Evolutionary conservation across 2,113 vertebrate species (phyloP), one percentile per base, ranked within the genome.

Genomic region (Colossoma macropomum): DNA sequence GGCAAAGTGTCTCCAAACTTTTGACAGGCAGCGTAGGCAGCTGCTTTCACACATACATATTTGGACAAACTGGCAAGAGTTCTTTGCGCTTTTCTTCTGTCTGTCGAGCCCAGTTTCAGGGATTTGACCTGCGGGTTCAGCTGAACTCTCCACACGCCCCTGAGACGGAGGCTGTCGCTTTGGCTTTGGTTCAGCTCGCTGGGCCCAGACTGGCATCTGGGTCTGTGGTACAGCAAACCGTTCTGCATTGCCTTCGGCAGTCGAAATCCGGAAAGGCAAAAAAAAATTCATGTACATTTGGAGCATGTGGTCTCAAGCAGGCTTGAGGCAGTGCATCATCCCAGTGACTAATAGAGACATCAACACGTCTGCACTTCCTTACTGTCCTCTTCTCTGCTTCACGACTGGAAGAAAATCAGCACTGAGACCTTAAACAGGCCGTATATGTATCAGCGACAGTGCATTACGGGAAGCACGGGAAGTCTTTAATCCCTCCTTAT

Each of bases 131-230:
- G 6, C 62, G 74, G 60, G 59, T 84, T 62, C 60, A 50, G 75
- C 56, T 63, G 68, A 87, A 85, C 69, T 84, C 73, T 82, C 79
- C 77, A 75, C 77, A 68, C 63, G 80, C 60, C 75, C 17, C 1
- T 15, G n/a, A 84, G 87, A 63, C 75, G 73, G 75, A 4, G 32
- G 28, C 28, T 89, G 81, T 88, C 86, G 84, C 75, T 15, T 21
- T 78, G 83, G 75, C 65, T n/a, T 83, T 63, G 84, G 66, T 79
- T 83, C 80, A 85, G 77, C 63, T 75, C 32, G 56, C 84, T 79
- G 83, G 84, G 82, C 86, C 90, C 85, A 81, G 45, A 45, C 21
- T 81, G 84, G 86, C 88, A 79, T 88, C 86, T 56, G 83, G 80
- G 74, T 25, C 41, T 60, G 77, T 41, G 25, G 80, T 88, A 23